Percentiles rank a stretch among this genome's conserved stretches.
phyloP scores from a whole-genome alignment of 2,888 invertebrate genomes.

The Trissonchulus sp. region DNA sequence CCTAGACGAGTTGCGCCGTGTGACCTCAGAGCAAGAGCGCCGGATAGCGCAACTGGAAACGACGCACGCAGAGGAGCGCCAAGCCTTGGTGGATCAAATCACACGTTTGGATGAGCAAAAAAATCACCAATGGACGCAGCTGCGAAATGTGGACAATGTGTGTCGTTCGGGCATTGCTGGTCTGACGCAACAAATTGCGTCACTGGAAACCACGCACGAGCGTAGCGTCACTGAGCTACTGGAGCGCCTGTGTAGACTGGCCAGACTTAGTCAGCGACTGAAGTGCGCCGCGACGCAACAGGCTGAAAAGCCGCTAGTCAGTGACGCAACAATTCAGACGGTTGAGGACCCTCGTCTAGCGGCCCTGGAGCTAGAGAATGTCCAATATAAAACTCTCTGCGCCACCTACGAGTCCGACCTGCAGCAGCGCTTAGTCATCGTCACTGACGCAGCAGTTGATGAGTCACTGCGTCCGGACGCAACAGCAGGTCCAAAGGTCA shows the following conservation, averaged over 20 bases:
- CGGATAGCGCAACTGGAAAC: no score
- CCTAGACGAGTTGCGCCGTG: no score
- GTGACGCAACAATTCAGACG: not conserved
- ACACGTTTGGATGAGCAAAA: no score
- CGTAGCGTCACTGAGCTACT: not conserved
- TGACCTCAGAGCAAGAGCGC: no score
- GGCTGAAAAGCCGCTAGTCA: not conserved
- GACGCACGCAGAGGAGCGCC: no score
- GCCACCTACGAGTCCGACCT: not conserved
- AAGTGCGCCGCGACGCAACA: not conserved
- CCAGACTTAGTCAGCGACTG: not conserved
- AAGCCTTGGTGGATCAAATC: no score
- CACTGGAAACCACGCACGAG: not conserved
- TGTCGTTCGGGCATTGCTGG: not conserved
- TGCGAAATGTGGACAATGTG: not conserved
- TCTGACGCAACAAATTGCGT: not conserved
- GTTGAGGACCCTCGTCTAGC: not conserved
- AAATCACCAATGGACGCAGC: no score
- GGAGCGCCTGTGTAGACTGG: not conserved
- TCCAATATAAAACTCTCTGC: not conserved
- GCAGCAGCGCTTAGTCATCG: no score
- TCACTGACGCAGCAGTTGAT: no score
- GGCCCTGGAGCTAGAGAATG: not conserved
- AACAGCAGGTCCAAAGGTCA: not conserved
- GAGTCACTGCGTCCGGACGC: not conserved